Conservation (phyloP, 2,888 invertebrate genomes). For the Arctia plantaginis region DNA sequence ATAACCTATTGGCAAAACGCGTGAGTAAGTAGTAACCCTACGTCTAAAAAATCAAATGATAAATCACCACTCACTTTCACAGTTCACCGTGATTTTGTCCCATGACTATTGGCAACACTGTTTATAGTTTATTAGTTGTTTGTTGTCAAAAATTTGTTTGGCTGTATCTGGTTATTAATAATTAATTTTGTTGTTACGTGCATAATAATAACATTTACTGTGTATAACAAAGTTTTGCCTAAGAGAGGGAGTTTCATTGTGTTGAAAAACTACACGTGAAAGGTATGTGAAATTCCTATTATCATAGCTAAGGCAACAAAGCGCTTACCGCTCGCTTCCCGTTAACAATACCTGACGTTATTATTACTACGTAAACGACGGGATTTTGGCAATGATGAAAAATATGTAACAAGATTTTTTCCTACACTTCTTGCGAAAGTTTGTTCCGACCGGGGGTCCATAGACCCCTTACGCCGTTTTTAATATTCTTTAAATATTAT, state of each 20-base stretch:
- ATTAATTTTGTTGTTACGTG: not conserved
- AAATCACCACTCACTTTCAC: no score
- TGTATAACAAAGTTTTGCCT: no score
- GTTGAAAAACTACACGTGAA: not conserved
- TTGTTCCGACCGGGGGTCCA: no score
- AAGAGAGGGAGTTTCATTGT: not conserved
- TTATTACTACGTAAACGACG: not conserved
- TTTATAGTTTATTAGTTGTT: not conserved
- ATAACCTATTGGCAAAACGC: no score
- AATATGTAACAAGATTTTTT: no score
- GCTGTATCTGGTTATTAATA: not conserved
- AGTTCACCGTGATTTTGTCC: no score
- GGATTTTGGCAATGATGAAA: no score
- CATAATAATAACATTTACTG: not conserved
- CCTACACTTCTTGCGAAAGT: no score
- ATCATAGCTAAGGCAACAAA: not conserved
- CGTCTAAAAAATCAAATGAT: no score
- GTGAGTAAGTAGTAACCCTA: no score
- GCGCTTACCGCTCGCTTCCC: not conserved
- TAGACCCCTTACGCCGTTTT: no score
- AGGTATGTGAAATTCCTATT: slow-evolving; percentile 2
- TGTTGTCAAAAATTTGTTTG: not conserved
- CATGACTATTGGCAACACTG: not conserved
- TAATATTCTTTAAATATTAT: not conserved
- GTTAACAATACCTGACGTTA: not conserved